Evolutionary conservation across 1,140 invertebrate species (phyloP).

Genomic region (Drosophila bocki): DNA sequence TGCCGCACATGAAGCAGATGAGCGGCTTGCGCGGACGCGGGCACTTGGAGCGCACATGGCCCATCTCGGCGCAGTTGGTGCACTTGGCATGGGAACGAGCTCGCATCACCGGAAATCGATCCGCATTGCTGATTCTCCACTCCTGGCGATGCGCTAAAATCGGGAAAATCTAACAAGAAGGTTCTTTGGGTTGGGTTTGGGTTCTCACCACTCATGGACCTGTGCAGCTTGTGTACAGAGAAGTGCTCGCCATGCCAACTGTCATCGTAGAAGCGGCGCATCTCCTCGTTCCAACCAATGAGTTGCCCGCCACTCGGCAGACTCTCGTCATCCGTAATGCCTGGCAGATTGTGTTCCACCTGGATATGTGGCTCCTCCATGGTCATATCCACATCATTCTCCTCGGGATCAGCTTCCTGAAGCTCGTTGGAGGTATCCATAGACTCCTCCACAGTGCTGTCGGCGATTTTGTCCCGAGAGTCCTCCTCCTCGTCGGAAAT

Average conservation of each 20-base stretch:
- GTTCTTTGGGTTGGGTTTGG: too few species aligned
- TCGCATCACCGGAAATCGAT: conserved; percentile 77
- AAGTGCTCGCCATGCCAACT: conserved; percentile 88
- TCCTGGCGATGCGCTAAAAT: conserved; percentile 43
- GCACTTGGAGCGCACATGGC: conserved; percentile 86
- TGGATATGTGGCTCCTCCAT: conserved; percentile 13
- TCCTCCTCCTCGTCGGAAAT: conserved; percentile 25
- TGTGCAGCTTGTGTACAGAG: conserved; percentile 84
- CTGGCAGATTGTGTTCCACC: conserved; percentile 40
- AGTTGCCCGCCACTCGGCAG: conserved; percentile 32
- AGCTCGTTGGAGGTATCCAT: not conserved
- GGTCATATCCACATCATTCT: not conserved
- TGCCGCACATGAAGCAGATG: conserved; percentile 88
- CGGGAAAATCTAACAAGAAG: not conserved
- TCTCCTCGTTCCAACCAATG: conserved; percentile 85
- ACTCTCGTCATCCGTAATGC: conserved; percentile 20
- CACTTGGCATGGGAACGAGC: conserved; percentile 85
- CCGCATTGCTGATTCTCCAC: conserved; percentile 67
- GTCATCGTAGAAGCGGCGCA: conserved; percentile 88
- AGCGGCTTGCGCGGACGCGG: conserved; percentile 84
- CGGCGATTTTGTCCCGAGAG: not conserved
- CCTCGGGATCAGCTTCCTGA: not conserved
- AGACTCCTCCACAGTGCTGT: conserved; percentile 16
- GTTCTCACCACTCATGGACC: conserved; percentile 55
- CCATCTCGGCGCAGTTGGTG: conserved; percentile 87